Percentiles rank a stretch among this genome's conserved stretches.
These are phyloP conservation scores for Drosophila pandora DNA, from an alignment of 1,140 invertebrate species.

Conservation along the genomic window DNA sequence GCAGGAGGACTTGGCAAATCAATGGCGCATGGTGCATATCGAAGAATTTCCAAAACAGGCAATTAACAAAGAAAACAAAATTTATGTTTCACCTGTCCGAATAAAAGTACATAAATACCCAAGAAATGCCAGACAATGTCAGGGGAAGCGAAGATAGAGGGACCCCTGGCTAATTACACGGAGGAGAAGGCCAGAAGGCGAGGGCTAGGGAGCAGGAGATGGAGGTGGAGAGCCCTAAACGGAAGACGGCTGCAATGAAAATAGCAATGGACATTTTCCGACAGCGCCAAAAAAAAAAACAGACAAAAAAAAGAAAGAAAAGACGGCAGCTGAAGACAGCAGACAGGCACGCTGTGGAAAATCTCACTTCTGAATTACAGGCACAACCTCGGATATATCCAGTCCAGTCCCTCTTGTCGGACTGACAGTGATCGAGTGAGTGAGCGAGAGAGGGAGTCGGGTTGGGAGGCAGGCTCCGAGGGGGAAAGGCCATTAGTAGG, in stretches of 20 bases:
- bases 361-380: conserved; percentile 83
- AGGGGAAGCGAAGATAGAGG: conserved; percentile 37
- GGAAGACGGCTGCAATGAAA: conserved; percentile 67
- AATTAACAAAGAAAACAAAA: conserved; percentile 80
- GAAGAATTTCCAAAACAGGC: conserved; percentile 62
- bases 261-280: conserved; percentile 77
- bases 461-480: neutral
- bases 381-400: conserved; percentile 21
- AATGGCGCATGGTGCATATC: conserved; percentile 35
- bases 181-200: conserved; percentile 16
- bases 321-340: conserved; percentile 49
- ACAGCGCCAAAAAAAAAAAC: conserved; percentile 48
- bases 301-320: conserved; percentile 17
- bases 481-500: neutral
- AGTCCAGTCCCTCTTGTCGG: conserved; percentile 3
- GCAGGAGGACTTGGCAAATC: conserved; percentile 40
- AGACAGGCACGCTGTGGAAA: conserved; percentile 78
- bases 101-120: conserved; percentile 77
- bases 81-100: conserved; percentile 82
- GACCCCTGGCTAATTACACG: conserved; percentile 69
- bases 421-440: conserved; percentile 46
- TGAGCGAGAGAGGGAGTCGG: conserved; percentile 11
- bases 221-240: conserved; percentile 7
- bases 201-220: conserved; percentile 5
- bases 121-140: conserved; percentile 61